Base-by-base conservation (phyloP, 2,888 invertebrate species). In the Eilema griseolum region DNA sequence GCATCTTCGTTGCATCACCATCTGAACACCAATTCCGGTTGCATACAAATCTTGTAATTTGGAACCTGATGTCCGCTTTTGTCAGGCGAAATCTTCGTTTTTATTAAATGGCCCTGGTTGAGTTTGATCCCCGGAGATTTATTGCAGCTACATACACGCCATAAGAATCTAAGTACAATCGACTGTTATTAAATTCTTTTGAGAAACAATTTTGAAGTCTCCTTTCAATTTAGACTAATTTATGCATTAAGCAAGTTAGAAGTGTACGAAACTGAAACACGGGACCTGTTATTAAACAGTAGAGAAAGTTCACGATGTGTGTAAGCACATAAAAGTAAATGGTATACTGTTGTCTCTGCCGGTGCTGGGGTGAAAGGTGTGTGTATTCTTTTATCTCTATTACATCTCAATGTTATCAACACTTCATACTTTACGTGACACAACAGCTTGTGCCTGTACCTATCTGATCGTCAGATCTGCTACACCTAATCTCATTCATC, bases 401-500 rank as follows among this genome's bases (percentile, higher is more conserved):
- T 59, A 59, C 12, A 59, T 24, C 57, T 59, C 24, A 24, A 24
- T 10, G 16, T 59, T 31, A 61, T 61, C 61, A 61, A 31, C 31
- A 61, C n/a, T 20, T 31, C 28, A 26, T 59, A 16, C 28, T 20
- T 1, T 59, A 59, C 62, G 52, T n/a, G 52, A n/a, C 52, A 8
- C 8, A 20, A 52, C n/a, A 52, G 52, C 52, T 5, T 20, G 41
- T n/a, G 52, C 52, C 20, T 20, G 41, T n/a, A 26, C 28, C 31
- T 26, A 60, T 59, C 26, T 41, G 26, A 66, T 61, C 37, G 31
- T 23, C 57, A 57, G 26, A 24, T 57, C 16, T 16, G 16, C 33
- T n/a, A 16, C 23, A 61, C 23, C 41, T 23, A 37, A 65, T 69
- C 61, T 60, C 52, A n/a, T n/a, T 52, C 52, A n/a, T 61, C n/a